These are phyloP conservation scores for Azemiops feae DNA, from an alignment of 2,113 vertebrate species.

Conservation along the genomic window DNA sequence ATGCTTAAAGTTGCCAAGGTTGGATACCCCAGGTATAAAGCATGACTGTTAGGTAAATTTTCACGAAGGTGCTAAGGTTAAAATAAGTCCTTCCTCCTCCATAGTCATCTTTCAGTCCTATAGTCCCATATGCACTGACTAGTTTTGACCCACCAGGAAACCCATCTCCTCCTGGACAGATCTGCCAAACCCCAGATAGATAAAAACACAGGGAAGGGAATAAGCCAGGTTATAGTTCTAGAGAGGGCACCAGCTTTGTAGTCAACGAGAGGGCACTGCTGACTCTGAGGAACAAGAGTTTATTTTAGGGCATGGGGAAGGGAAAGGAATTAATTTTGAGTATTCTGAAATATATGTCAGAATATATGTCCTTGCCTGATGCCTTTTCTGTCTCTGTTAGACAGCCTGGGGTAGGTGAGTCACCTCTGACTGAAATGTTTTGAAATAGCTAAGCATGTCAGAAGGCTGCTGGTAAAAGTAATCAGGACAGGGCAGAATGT, in stretches of 20 bases:
- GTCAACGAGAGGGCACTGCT: slow-evolving; percentile 62
- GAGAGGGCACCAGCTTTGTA: slow-evolving; percentile 49
- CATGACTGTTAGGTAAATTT: not conserved
- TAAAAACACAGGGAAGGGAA: slow-evolving; percentile 62
- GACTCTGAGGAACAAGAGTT: slow-evolving; percentile 61
- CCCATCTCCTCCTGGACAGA: not conserved
- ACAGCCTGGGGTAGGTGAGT: slow-evolving; percentile 1
- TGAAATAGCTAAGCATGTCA: not conserved
- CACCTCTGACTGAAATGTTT: not conserved
- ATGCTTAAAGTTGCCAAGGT: not conserved
- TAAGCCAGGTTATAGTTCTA: slow-evolving; percentile 57
- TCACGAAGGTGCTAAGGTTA: not conserved
- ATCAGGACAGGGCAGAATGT: too few species aligned
- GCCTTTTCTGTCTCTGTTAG: not conserved
- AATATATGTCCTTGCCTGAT: not conserved
- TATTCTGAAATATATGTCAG: not conserved
- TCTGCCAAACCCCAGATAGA: slow-evolving; percentile 38
- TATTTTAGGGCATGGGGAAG: slow-evolving; percentile 63
- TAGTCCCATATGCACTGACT: not conserved
- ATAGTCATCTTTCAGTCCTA: not conserved
- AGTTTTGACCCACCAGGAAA: not conserved
- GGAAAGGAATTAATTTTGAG: slow-evolving; percentile 36
- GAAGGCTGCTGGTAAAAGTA: not conserved
- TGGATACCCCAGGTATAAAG: not conserved
- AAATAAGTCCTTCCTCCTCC: not conserved